Percentiles rank a stretch among this genome's conserved stretches.
Evolutionary conservation across 2,888 invertebrate genomes (phyloP).

Genomic region (Apocheima hispidaria): DNA sequence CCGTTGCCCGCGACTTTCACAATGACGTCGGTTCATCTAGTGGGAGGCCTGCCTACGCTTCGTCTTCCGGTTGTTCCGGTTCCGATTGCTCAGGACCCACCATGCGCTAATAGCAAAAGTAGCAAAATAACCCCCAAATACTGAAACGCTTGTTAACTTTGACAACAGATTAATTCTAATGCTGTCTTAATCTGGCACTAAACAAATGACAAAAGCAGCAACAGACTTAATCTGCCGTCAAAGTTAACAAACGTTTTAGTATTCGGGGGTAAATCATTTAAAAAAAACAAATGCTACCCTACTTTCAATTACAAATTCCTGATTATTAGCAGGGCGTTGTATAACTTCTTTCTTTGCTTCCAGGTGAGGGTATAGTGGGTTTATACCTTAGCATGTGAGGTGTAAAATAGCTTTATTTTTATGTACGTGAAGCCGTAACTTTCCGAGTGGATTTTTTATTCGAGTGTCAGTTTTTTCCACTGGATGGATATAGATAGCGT

Average conservation of each 20-base stretch:
- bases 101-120: not conserved
- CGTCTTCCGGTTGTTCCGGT: too few relatives aligned
- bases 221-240: too few relatives aligned
- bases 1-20: too few relatives aligned
- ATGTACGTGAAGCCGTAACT: conserved; percentile 72
- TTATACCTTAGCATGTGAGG: conserved; percentile 60
- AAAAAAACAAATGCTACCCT: not conserved
- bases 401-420: conserved; percentile 82
- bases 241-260: too few relatives aligned
- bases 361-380: conserved; percentile 7
- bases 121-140: too few relatives aligned
- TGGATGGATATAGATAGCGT: conserved; percentile 17
- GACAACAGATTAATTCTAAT: too few relatives aligned
- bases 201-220: too few relatives aligned
- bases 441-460: conserved; percentile 74
- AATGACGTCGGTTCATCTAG: too few relatives aligned
- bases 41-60: too few relatives aligned
- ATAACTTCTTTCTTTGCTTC: not conserved
- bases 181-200: too few relatives aligned
- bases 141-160: too few relatives aligned
- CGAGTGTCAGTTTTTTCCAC: conserved; percentile 63
- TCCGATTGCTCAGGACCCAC: conserved; percentile 39
- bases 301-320: not conserved
- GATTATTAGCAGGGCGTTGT: not conserved
- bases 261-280: not conserved